Evolutionary conservation across 2,888 invertebrate genomes (phyloP).

Genomic region (Torymus tubicola): DNA sequence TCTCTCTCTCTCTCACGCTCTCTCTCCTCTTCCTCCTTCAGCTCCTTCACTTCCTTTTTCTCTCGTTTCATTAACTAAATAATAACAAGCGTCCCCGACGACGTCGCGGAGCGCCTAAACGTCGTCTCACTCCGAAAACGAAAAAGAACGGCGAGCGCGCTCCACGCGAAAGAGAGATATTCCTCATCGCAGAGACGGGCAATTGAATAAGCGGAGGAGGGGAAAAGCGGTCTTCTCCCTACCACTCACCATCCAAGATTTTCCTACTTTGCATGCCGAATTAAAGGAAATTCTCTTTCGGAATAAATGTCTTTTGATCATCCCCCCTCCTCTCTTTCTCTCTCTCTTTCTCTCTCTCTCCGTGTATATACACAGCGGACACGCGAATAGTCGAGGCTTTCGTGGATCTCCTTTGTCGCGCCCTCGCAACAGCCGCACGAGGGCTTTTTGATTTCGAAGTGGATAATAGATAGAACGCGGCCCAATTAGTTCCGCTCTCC

Average conservation of each 20-base stretch:
- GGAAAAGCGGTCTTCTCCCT: slow-evolving; percentile 6
- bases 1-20: neutral
- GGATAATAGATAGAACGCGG: slow-evolving; percentile 28
- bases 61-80: slow-evolving; percentile 44
- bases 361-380: slow-evolving; percentile 17
- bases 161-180: neutral
- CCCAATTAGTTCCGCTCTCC: slow-evolving; percentile 40
- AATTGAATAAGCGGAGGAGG: slow-evolving; percentile 28
- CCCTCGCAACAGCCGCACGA: neutral
- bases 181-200: slow-evolving; percentile 3
- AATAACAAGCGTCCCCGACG: slow-evolving; percentile 26
- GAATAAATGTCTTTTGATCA: slow-evolving; percentile 58
- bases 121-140: neutral
- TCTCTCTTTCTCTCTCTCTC: neutral
- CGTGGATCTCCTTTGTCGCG: slow-evolving; percentile 18
- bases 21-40: too few relatives aligned
- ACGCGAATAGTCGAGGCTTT: slow-evolving; percentile 31
- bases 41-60: neutral
- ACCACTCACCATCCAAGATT: slow-evolving; percentile 11
- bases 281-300: slow-evolving; percentile 41
- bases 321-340: neutral
- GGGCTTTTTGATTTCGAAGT: slow-evolving; percentile 39
- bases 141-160: neutral
- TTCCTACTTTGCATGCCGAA: slow-evolving; percentile 36
- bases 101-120: neutral